These are phyloP conservation scores for Aurelia aurita DNA, from an alignment of 30 jellyfish, hydroid and myxozoan species.

Conservation along the genomic window DNA sequence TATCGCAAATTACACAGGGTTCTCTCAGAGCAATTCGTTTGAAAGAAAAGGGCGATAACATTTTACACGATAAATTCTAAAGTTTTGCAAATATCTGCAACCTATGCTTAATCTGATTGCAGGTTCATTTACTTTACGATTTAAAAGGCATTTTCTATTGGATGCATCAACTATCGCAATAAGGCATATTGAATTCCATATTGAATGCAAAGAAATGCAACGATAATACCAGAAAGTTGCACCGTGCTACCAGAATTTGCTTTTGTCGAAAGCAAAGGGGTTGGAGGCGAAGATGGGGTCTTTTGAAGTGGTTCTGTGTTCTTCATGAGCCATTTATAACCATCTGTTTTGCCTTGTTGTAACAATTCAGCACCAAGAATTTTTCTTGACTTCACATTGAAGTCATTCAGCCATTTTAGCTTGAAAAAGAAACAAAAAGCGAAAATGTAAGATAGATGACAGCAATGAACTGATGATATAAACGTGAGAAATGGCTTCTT, in stretches of 20 bases:
- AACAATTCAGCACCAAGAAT: constrained; percentile 75
- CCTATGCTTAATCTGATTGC: too few species aligned
- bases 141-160: too few species aligned
- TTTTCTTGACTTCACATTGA: constrained; percentile 58
- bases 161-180: too few species aligned
- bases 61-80: too few species aligned
- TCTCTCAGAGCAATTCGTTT: too few species aligned
- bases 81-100: too few species aligned
- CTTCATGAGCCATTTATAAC: constrained; percentile 70
- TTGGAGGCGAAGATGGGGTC: constrained; percentile 22
- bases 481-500: neutral
- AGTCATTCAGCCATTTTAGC: constrained; percentile 84
- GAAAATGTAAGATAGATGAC: too few species aligned
- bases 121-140: too few species aligned
- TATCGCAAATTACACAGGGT: too few species aligned
- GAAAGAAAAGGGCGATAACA: too few species aligned
- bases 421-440: neutral
- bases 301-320: constrained; percentile 63
- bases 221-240: neutral
- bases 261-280: neutral
- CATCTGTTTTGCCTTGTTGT: constrained; percentile 75
- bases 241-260: constrained; percentile 22
- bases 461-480: neutral
- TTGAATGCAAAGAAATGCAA: too few species aligned
- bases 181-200: neutral